phyloP scores from a whole-genome alignment of 64 coral and sea anemone species.

The Actinia tenebrosa region DNA sequence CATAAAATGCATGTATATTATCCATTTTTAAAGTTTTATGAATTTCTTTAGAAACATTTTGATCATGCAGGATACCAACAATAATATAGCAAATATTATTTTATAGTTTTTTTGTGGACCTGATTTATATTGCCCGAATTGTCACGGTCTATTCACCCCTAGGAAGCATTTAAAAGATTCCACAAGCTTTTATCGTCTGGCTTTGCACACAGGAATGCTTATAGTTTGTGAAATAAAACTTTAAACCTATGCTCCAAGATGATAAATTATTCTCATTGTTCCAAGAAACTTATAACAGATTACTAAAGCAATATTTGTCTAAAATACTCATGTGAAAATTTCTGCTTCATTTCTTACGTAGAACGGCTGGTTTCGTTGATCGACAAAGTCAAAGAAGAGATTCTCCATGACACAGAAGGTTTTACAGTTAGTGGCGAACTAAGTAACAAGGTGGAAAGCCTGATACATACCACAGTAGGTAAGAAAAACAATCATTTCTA shows the following conservation, averaged over 20 bases:
- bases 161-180: no score
- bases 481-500: background rate
- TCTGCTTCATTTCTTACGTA: background rate
- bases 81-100: no score
- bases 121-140: background rate
- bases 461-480: conserved; percentile 45
- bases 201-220: background rate
- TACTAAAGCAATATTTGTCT: background rate
- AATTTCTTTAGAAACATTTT: no score
- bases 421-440: background rate
- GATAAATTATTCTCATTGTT: no score
- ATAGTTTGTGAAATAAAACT: no score
- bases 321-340: background rate
- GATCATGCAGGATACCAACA: no score
- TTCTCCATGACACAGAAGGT: conserved; percentile 19
- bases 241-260: no score
- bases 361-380: conserved; percentile 46
- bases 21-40: no score
- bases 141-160: no score
- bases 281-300: no score
- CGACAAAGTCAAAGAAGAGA: conserved; percentile 40
- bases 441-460: conserved; percentile 33
- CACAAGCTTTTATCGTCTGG: no score
- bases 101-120: background rate
- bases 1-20: no score